A percentile compares a stretch with the other conserved stretches of the same genome.
Conservation (phyloP, 2,797 vertebrate genomes). For the Epinephelus malabaricus region DNA sequence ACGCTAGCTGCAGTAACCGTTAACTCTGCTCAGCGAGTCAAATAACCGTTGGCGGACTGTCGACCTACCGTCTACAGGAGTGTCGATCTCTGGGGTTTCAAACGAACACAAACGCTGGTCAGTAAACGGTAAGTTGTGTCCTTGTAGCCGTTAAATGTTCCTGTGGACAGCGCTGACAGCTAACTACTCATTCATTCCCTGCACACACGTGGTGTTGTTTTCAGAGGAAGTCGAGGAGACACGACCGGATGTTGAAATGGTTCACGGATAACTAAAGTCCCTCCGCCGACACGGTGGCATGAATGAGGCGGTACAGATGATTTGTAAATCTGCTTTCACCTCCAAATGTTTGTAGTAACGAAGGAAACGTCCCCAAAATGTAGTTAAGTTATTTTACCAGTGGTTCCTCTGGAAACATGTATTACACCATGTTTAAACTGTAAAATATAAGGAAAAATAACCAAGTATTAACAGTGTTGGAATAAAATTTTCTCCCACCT, state of each 20-base stretch:
- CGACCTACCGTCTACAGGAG: conserved; percentile 14
- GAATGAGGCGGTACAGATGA: neutral
- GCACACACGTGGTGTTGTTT: conserved; percentile 75
- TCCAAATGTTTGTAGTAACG: too few species aligned
- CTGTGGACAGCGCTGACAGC: neutral
- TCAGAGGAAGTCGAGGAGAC: conserved; percentile 59
- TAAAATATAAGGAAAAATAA: neutral
- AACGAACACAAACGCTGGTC: too few species aligned
- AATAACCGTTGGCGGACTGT: neutral
- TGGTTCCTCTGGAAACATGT: neutral
- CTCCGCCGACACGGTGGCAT: rapidly evolving
- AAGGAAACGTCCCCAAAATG: neutral
- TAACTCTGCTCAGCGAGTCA: rapidly evolving
- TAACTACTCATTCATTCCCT: neutral
- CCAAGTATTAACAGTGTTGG: too few species aligned
- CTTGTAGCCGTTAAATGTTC: neutral
- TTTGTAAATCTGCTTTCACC: conserved; percentile 12
- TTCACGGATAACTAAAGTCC: neutral
- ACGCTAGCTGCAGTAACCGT: neutral
- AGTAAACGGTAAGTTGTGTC: rapidly evolving
- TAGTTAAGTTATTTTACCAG: too few species aligned
- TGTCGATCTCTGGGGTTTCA: rapidly evolving
- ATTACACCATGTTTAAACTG: neutral
- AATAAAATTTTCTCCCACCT: too few species aligned
- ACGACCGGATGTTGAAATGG: conserved; percentile 27